Base-by-base conservation (phyloP, 1,140 invertebrate genomes). In the Drosophila takahashii region DNA sequence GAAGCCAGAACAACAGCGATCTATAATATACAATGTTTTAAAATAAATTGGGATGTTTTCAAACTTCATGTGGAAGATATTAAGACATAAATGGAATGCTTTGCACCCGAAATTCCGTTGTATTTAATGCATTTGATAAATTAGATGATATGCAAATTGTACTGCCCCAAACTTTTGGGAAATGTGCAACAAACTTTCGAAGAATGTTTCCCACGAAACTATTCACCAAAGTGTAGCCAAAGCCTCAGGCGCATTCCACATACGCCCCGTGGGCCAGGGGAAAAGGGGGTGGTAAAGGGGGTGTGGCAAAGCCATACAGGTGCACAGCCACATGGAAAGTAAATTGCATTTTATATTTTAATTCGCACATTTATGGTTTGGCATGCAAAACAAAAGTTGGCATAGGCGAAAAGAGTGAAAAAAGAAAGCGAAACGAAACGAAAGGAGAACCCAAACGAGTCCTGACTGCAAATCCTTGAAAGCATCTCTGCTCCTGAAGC, bases 281-380 rank as follows among this genome's bases (percentile, higher is more conserved):
- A 5, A 34, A 66, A n/a, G n/a, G n/a, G n/a, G n/a, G n/a, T n/a
- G n/a, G n/a, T n/a, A n/a, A n/a, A n/a, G n/a, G n/a, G n/a, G n/a
- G n/a, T n/a, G n/a, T n/a, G n/a, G n/a, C n/a, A n/a, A n/a, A 66
- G 41, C 66, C 66, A 10, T 64, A 69, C 64, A 67, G 66, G 66
- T 54, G 50, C 32, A 36, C 18, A 76, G 78, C 78, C 59, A 66
- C 54, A 71, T 48, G 50, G 64, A 77, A 85, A 71, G 67, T 84
- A 85, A 84, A 84, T 84, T 85, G 73, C 73, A 62, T 86, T 85
- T 77, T 59, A 72, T 76, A 77, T 81, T 84, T 85, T 86, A 84
- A 79, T 84, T 85, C 72, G 77, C 71, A 77, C 80, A 85, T 77
- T 85, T 79, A 76, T 76, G 77, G 58, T 64, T 70, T 79, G 51